Percentiles rank a stretch among this genome's conserved stretches.
Evolutionary conservation across 2,113 vertebrate species (phyloP).

Genomic region (Capreolus pygargus): DNA sequence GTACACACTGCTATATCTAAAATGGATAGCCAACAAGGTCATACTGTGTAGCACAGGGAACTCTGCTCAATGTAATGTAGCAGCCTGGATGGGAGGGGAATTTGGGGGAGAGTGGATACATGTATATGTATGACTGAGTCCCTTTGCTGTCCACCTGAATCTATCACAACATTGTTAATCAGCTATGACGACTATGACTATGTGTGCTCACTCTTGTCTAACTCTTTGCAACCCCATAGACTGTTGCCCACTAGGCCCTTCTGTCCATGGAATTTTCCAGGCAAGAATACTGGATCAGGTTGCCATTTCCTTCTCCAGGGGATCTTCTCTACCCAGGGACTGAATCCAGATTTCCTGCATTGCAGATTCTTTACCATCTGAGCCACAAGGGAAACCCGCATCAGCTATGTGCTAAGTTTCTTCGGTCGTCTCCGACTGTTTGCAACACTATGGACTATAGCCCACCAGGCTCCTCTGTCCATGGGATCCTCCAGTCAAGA

Average conservation of each 20-base stretch:
- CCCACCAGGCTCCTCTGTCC: neutral
- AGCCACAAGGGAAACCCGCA: neutral
- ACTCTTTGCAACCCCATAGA: neutral
- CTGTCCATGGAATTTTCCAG: neutral
- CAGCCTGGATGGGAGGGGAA: neutral
- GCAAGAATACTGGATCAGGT: neutral
- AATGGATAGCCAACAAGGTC: neutral
- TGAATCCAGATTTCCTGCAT: neutral
- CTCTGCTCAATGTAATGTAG: neutral
- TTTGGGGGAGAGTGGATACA: neutral
- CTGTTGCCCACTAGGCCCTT: rapidly evolving
- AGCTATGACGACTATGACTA: neutral
- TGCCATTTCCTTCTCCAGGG: neutral
- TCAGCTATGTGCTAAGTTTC: neutral
- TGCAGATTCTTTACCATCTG: rapidly evolving
- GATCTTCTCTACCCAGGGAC: neutral
- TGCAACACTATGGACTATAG: neutral
- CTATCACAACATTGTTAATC: neutral
- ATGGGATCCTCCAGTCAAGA: neutral
- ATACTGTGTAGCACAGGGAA: neutral
- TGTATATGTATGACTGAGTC: neutral
- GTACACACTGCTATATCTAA: neutral
- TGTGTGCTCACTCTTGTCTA: neutral
- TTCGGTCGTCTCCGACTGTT: neutral
- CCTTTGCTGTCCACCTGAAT: neutral